phyloP scores from a whole-genome alignment of 2,888 invertebrate genomes.

The Anarsia innoxiella region DNA sequence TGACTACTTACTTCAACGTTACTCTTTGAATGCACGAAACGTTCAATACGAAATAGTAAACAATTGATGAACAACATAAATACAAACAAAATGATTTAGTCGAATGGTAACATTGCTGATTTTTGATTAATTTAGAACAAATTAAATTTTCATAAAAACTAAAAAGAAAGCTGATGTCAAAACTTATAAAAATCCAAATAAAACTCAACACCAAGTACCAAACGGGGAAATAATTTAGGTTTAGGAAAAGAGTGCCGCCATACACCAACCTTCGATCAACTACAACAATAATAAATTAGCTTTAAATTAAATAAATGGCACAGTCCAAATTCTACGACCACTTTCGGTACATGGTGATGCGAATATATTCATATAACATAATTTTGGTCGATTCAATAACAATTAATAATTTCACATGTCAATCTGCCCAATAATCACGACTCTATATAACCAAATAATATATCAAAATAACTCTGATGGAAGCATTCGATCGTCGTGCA shows the following conservation, averaged over 20 bases:
- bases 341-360: slow-evolving; percentile 61
- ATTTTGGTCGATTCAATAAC: slow-evolving; percentile 49
- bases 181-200: slow-evolving; percentile 41
- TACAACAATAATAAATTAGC: slow-evolving; percentile 60
- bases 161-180: slow-evolving; percentile 47
- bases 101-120: slow-evolving; percentile 48
- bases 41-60: slow-evolving; percentile 12
- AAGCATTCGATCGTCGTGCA: slow-evolving; percentile 61
- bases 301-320: slow-evolving; percentile 72
- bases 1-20: slow-evolving; percentile 47
- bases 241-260: slow-evolving; percentile 50
- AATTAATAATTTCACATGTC: slow-evolving; percentile 47
- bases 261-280: slow-evolving; percentile 30
- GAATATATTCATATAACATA: slow-evolving; percentile 41
- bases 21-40: slow-evolving; percentile 29
- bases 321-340: slow-evolving; percentile 62
- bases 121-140: slow-evolving; percentile 44
- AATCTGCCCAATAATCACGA: slow-evolving; percentile 55
- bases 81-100: slow-evolving; percentile 29
- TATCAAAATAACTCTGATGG: slow-evolving; percentile 61
- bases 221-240: slow-evolving; percentile 54
- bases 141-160: slow-evolving; percentile 26
- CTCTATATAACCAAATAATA: slow-evolving; percentile 51
- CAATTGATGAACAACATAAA: slow-evolving; percentile 1
- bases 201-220: slow-evolving; percentile 69